Base-by-base conservation (phyloP, 2,888 invertebrate species). In the Pseudanteris insignis region DNA sequence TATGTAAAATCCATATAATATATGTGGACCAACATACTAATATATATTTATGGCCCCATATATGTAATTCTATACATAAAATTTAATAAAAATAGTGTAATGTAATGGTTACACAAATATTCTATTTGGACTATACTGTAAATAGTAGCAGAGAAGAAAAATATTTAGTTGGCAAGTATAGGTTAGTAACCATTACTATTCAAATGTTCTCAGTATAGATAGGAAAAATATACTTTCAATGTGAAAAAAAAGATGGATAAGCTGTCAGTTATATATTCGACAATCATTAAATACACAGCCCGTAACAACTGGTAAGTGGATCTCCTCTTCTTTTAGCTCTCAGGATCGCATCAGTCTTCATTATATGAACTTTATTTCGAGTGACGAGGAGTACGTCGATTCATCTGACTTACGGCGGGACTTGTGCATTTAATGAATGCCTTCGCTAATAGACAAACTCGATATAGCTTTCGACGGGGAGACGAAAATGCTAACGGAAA, bases 391-490 rank as follows among this genome's bases (percentile, higher is more conserved):
- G 64, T 66, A 71, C 70, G 69, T 67, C 68, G 62, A 60, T 62
- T 67, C 65, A 73, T 72, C 65, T 65, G 66, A 71, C 74, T 71
- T 68, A 32, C 57, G 50, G 40, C 46, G 34, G 48, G 60, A 59
- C 66, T 61, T 63, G 58, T 67, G 70, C 72, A 73, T 76, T 76
- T 76, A 76, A 76, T 76, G 75, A 76, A 76, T 76, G 76, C 76
- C 73, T 72, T 69, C 66, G 71, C 71, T 76, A 76, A 76, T 76
- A 77, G 76, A 77, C 76, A 75, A 76, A 75, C 76, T 75, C 72
- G 69, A 73, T 70, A 73, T 69, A 71, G 70, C 69, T 69, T 73
- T 74, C 72, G 74, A 74, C 71, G 74, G 65, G 64, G 63, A 60
- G 65, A 67, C 46, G 36, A 37, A 26, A 48, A 25, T 34, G 51